Percentiles rank a stretch among this genome's conserved stretches.
Conservation (phyloP, 2,888 invertebrate genomes). For the Scrobipalpa costella region DNA sequence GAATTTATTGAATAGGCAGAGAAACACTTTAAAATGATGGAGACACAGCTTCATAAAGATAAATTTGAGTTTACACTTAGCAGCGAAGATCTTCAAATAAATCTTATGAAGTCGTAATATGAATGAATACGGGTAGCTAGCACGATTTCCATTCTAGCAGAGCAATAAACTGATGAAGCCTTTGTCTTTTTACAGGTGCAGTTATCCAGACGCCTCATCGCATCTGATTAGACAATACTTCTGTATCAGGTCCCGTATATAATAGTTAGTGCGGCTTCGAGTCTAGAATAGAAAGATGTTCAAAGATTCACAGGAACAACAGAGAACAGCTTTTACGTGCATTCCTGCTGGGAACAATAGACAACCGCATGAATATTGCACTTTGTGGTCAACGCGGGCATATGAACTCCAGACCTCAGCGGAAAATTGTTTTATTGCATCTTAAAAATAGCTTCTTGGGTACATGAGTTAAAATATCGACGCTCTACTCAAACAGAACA, state of each 20-base stretch:
- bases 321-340: constrained; percentile 34
- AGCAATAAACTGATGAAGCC: background rate
- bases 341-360: constrained; percentile 49
- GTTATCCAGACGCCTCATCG: background rate
- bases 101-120: too few relatives aligned
- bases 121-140: background rate
- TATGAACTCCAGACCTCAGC: constrained; percentile 8
- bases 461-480: background rate
- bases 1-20: too few relatives aligned
- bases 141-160: background rate
- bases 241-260: background rate
- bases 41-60: too few relatives aligned
- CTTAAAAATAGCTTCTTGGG: background rate
- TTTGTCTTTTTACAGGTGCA: background rate
- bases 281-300: constrained; percentile 11
- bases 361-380: constrained; percentile 55
- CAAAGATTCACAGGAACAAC: constrained; percentile 5
- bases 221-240: background rate
- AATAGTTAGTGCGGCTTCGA: background rate
- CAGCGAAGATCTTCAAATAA: too few relatives aligned
- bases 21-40: too few relatives aligned
- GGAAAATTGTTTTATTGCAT: constrained; percentile 8
- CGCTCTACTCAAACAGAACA: background rate
- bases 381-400: constrained; percentile 43
- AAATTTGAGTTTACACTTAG: too few relatives aligned